A percentile compares a stretch with the other conserved stretches of the same genome.
Evolutionary conservation across 2,113 vertebrate species (phyloP).

Genomic region (Podocnemis expansa): DNA sequence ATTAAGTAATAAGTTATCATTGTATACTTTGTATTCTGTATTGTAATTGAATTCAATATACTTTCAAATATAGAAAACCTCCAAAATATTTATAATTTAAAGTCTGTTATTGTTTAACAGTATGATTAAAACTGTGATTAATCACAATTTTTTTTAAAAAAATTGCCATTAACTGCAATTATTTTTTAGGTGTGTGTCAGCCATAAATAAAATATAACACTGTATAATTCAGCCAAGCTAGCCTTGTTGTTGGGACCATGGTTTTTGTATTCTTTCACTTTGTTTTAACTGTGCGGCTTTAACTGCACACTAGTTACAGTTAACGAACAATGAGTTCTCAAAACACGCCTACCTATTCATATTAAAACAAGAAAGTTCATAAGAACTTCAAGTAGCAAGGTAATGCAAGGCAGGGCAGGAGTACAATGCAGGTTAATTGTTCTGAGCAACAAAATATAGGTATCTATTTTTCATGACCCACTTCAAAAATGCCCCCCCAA

Average conservation of each 20-base stretch:
- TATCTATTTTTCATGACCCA: slow-evolving; percentile 49
- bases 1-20: too few relatives aligned
- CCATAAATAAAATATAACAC: not conserved
- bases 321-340: not conserved
- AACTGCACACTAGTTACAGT: not conserved
- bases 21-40: too few relatives aligned
- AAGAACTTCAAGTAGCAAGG: slow-evolving; percentile 64
- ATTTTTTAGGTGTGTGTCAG: too few relatives aligned
- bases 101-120: too few relatives aligned
- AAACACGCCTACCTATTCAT: not conserved
- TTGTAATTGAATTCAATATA: too few relatives aligned
- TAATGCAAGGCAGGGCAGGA: slow-evolving; percentile 38
- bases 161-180: too few relatives aligned
- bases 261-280: not conserved
- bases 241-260: not conserved
- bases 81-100: too few relatives aligned
- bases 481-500: slow-evolving; percentile 23
- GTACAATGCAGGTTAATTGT: slow-evolving; percentile 64
- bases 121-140: too few relatives aligned
- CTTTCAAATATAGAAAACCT: too few relatives aligned
- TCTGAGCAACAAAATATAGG: slow-evolving; percentile 14
- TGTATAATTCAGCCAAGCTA: not conserved
- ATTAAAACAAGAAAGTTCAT: not conserved
- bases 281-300: not conserved
- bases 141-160: too few relatives aligned